These are phyloP conservation scores for Dioctria linearis DNA, from an alignment of 2,888 invertebrate species.

Conservation along the genomic window DNA sequence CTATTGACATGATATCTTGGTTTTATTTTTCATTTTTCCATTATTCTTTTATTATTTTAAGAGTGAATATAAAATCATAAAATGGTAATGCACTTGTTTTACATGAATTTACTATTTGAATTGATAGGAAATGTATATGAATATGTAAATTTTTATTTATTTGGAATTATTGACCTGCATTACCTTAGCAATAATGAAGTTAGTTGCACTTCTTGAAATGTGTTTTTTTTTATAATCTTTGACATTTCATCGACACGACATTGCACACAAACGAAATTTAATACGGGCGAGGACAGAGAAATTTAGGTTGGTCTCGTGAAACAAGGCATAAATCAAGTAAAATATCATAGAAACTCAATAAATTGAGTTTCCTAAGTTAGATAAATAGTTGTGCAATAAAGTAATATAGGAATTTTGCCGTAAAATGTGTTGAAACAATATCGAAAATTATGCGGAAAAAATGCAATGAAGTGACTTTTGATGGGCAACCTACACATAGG, in stretches of 20 bases:
- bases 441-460: conserved; percentile 15
- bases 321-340: neutral
- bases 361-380: neutral
- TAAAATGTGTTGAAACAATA: neutral
- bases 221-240: neutral
- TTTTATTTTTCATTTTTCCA: too few relatives aligned
- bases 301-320: conserved; percentile 13
- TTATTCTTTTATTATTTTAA: too few relatives aligned
- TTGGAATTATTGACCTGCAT: neutral
- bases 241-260: conserved; percentile 6
- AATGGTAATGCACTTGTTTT: too few relatives aligned
- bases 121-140: too few relatives aligned
- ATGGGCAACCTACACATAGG: neutral
- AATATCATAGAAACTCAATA: neutral
- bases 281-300: conserved; percentile 13
- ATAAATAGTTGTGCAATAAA: neutral
- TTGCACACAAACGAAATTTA: conserved; percentile 16
- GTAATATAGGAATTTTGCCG: neutral
- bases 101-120: too few relatives aligned
- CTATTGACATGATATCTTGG: too few relatives aligned
- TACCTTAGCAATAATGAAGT: conserved; percentile 27
- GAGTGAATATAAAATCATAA: too few relatives aligned
- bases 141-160: too few relatives aligned
- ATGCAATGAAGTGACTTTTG: neutral
- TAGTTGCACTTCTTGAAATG: conserved; percentile 2